Base-by-base conservation (phyloP, 2,797 vertebrate species). In the Synanceia verrucosa region DNA sequence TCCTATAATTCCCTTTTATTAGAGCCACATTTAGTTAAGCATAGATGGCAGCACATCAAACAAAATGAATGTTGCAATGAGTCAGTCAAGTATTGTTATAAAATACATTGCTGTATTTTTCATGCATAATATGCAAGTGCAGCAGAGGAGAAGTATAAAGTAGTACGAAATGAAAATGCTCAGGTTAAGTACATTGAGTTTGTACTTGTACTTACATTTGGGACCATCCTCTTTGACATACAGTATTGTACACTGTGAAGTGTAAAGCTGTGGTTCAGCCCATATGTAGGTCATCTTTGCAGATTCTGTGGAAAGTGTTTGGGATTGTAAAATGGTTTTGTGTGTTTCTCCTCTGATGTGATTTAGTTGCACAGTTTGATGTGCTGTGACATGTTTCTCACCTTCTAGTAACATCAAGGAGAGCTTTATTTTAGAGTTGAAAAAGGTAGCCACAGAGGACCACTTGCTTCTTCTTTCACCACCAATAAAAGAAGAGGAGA, bases 371-470 rank as follows among this genome's bases (percentile, higher is more conserved):
- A 33, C 13, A 29, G 50, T 76, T 73, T 48, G 58, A 74, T 78
- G 74, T 47, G 39, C 48, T 31, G 24, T 76, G 65, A 61, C 60
- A 62, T 47, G 23, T 52, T 56, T 81, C 39, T 52, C 69, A 65
- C 55, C 64, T 69, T 14, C 34, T 36, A 56, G 48, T 34, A 44
- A 37, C 53, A 64, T 53, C 48, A 50, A 65, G 47, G 52, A 23
- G 6, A 60, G 28, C 24, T 55, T 36, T 21, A 65, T 52, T 60
- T 47, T 31, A 36, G n/a, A 66, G 57, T 57, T 63, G 16, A 24
- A 39, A 47, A 37, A 50, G n/a, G 19, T 34, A 48, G 47, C 62
- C 41, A 50, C 26, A 53, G 39, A 73, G 52, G 48, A 37, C 8
- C 46, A 23, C 41, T 47, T 36, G 11, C 26, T 58, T 52, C 12